Evolutionary conservation across 1,140 invertebrate species (phyloP), one percentile per base, ranked within the genome.

Genomic region (Drosophila murphyi): DNA sequence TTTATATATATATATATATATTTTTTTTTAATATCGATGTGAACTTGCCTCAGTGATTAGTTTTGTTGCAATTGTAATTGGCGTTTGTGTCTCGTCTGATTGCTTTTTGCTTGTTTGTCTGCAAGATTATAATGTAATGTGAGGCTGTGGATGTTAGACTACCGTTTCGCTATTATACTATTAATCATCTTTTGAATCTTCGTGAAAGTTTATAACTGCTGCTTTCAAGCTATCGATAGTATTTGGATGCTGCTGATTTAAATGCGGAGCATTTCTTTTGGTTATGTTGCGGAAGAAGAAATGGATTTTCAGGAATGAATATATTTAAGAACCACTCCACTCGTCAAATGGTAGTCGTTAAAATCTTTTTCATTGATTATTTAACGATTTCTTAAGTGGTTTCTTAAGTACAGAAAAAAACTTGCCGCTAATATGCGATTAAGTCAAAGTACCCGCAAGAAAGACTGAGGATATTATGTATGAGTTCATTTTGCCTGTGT

Each of bases 301-400:
- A 37, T 4, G 6, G 5, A 37, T 10, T 41, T 51, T 5, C 10
- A 31, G 51, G 43, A 55, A 72, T 55, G 56, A 45, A 35, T 48
- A 56, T 69, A 60, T 69, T 74, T 41, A 56, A 69, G 48, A 47
- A 59, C 32, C 12, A 70, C 20, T 20, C 20, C 20, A 41, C 31
- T 45, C 12, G 20, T 8, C 43, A n/a, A 48, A 56, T 52, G 32
- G 37, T 54, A 48, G 60, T 34, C 51, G 63, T 39, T 45, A 72
- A 83, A 89, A 88, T 89, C 85, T 90, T 83, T 81, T 90, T 87
- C 90, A 91, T 91, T 91, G 90, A 91, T 91, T 91, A 91, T 91
- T 91, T 91, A 91, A 91, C 90, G 90, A 91, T 82, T 91, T 91
- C 89, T 91, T 91, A 91, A 91, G 90, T 91, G 90, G 90, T 91